Evolutionary conservation across 2,888 invertebrate genomes (phyloP).

Genomic region (Tetanocera ferruginea): DNA sequence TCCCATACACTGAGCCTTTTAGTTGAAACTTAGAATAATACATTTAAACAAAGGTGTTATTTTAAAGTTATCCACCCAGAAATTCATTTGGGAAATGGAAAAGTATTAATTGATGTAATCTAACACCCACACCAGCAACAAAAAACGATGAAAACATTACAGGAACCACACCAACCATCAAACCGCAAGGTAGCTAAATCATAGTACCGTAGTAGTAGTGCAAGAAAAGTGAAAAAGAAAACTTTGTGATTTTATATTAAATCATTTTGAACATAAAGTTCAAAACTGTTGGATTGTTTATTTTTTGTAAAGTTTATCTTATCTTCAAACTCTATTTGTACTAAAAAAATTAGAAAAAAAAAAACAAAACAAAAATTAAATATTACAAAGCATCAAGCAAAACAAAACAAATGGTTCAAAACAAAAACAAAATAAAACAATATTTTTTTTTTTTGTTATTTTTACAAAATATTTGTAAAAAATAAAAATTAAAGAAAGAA

Average conservation of each 20-base stretch:
- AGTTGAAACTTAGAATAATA: neutral
- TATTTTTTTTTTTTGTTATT: neutral
- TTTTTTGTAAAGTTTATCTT: slow-evolving; percentile 9
- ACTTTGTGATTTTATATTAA: neutral
- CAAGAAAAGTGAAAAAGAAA: neutral
- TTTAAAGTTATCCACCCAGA: neutral
- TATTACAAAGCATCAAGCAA: no score
- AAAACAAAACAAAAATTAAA: slow-evolving; percentile 10
- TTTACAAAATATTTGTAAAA: slow-evolving; percentile 13
- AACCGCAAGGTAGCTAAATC: neutral
- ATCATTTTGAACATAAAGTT: neutral
- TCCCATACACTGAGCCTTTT: neutral
- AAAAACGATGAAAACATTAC: neutral
- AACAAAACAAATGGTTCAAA: no score
- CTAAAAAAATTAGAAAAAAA: slow-evolving; percentile 18
- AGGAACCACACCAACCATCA: neutral
- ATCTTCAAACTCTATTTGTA: slow-evolving; percentile 31
- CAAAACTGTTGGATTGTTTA: neutral
- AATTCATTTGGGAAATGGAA: neutral
- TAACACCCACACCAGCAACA: neutral
- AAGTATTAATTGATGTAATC: neutral
- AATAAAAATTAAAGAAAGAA: slow-evolving; percentile 16
- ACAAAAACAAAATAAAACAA: no score
- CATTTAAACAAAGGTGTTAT: neutral
- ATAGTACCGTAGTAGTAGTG: no score